Percentiles rank a stretch among this genome's conserved stretches.
These are phyloP conservation scores for Epinephelus coioides DNA, from an alignment of 2,797 vertebrate genomes.

Conservation along the genomic window DNA sequence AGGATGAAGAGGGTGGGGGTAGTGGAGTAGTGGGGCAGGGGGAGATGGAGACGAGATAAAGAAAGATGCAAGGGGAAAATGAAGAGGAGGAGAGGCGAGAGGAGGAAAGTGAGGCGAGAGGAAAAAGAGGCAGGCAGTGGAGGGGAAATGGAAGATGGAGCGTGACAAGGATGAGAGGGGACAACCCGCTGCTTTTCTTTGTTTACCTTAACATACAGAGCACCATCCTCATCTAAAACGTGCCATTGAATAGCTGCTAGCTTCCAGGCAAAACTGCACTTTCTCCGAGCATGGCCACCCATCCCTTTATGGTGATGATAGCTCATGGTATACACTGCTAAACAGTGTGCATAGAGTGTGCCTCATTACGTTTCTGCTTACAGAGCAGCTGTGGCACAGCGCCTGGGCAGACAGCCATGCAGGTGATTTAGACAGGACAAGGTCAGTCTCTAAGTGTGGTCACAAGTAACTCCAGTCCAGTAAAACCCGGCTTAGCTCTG, in stretches of 20 bases:
- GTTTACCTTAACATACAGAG: conserved; percentile 29
- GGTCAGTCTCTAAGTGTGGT: conserved; percentile 58
- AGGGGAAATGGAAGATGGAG: neutral
- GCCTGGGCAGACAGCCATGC: conserved; percentile 63
- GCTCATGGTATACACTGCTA: conserved; percentile 28
- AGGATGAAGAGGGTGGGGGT: conserved; percentile 31
- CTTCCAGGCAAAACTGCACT: conserved; percentile 43
- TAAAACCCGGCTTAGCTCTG: neutral
- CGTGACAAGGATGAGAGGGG: neutral
- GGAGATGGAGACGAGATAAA: conserved; percentile 26
- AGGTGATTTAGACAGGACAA: conserved; percentile 77
- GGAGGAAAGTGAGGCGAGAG: conserved; percentile 1
- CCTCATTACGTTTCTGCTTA: conserved; percentile 61
- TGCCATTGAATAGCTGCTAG: neutral
- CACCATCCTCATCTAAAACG: conserved; percentile 4
- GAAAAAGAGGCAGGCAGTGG: neutral
- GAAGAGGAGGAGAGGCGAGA: conserved; percentile 1
- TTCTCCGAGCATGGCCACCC: neutral
- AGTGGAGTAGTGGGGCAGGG: conserved; percentile 15
- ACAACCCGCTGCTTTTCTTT: conserved; percentile 21
- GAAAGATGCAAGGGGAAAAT: conserved; percentile 12
- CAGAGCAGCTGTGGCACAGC: conserved; percentile 63
- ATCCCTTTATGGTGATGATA: conserved; percentile 2
- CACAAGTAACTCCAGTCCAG: conserved; percentile 6
- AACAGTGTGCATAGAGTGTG: conserved; percentile 8